Evolutionary conservation across 2,888 invertebrate genomes (phyloP).

Genomic region (Diaphora mendica): DNA sequence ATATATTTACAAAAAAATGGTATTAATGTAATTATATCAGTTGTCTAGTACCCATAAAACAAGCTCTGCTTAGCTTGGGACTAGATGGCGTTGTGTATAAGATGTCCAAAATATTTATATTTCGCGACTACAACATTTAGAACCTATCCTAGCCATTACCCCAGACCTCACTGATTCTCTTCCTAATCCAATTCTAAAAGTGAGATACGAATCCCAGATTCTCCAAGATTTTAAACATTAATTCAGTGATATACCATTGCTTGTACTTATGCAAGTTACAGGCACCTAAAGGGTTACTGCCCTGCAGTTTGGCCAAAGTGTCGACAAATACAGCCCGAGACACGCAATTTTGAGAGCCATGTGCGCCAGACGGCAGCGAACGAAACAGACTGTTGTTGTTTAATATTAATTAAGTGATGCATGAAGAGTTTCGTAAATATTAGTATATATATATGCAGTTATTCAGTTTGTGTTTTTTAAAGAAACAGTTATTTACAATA

Average conservation of each 20-base stretch:
- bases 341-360: conserved; percentile 21
- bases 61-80: too few relatives aligned
- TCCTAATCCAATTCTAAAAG: too few relatives aligned
- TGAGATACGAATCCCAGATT: too few relatives aligned
- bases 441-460: neutral
- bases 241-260: neutral
- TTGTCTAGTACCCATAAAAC: too few relatives aligned
- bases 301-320: neutral
- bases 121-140: too few relatives aligned
- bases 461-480: neutral
- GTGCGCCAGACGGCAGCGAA: conserved; percentile 24
- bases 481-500: neutral
- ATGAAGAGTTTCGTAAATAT: conserved; percentile 10
- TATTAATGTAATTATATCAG: too few relatives aligned
- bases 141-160: too few relatives aligned
- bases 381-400: conserved; percentile 25
- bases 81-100: too few relatives aligned
- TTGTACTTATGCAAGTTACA: neutral
- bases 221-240: too few relatives aligned
- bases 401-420: conserved; percentile 26
- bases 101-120: too few relatives aligned
- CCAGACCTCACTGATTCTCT: too few relatives aligned
- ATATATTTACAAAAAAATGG: too few relatives aligned
- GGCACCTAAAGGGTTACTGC: conserved; percentile 16
- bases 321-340: conserved; percentile 33